Percentiles rank a stretch among this genome's conserved stretches.
These are phyloP conservation scores for Drosophila rellima DNA, from an alignment of 2,888 invertebrate genomes.

Conservation along the genomic window DNA sequence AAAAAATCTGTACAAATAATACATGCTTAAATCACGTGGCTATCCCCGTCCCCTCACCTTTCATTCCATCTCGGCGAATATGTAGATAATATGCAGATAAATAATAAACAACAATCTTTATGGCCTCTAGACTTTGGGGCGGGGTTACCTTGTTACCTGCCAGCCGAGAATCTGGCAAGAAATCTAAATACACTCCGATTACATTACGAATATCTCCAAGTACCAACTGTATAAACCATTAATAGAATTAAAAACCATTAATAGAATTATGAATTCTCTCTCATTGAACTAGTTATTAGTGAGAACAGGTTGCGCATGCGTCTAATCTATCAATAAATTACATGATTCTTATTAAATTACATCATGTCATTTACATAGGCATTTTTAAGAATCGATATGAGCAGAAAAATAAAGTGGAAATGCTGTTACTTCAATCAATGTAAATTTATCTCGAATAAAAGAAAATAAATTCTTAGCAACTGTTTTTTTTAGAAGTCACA, in stretches of 20 bases:
- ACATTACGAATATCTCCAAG: slow-evolving; percentile 18
- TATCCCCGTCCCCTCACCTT: not conserved
- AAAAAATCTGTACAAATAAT: slow-evolving; percentile 69
- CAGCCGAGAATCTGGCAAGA: slow-evolving; percentile 9
- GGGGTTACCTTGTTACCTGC: slow-evolving; percentile 22
- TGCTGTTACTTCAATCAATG: too few species aligned
- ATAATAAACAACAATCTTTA: slow-evolving; percentile 64
- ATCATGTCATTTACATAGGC: not conserved
- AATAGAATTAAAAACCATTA: too few species aligned
- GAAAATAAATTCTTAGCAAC: not conserved
- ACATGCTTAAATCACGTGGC: slow-evolving; percentile 57
- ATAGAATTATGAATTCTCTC: slow-evolving; percentile 8
- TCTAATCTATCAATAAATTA: slow-evolving; percentile 1
- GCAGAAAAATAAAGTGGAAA: not conserved
- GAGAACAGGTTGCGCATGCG: slow-evolving; percentile 13
- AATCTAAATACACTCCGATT: slow-evolving; percentile 7
- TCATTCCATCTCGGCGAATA: slow-evolving; percentile 4
- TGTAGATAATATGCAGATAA: slow-evolving; percentile 65
- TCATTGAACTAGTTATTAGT: slow-evolving; percentile 1
- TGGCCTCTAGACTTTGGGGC: slow-evolving; percentile 46
- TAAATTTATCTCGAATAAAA: too few species aligned
- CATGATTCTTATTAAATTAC: slow-evolving; percentile 10
- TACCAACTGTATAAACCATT: slow-evolving; percentile 2
- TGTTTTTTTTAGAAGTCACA: not conserved
- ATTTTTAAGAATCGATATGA: not conserved